A percentile compares a stretch with the other conserved stretches of the same genome.
These are phyloP conservation scores for Trichoplusia ni DNA, from an alignment of 1,140 invertebrate genomes.

Conservation along the genomic window DNA sequence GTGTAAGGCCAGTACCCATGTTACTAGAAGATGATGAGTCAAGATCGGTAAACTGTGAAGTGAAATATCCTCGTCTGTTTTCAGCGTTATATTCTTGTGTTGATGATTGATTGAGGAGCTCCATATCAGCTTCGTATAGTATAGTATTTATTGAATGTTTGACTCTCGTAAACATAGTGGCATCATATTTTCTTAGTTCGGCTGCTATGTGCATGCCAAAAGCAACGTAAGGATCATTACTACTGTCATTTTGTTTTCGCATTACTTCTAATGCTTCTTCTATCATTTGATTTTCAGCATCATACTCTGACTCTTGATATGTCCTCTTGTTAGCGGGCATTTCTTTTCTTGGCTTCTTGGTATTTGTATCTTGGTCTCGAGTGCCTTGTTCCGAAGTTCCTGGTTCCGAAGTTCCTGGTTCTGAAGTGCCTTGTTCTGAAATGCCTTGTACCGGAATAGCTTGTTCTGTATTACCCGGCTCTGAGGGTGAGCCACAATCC, in stretches of 20 bases:
- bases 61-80: constrained; percentile 12
- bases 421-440: constrained; percentile 11
- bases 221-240: constrained; percentile 20
- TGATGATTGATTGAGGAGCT: neutral
- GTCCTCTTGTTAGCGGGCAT: constrained; percentile 11
- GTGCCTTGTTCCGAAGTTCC: constrained; percentile 4
- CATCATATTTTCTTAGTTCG: constrained; percentile 23
- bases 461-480: constrained; percentile 19
- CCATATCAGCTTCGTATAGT: constrained; percentile 19
- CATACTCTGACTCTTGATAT: constrained; percentile 7
- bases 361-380: constrained; percentile 13
- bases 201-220: constrained; percentile 15
- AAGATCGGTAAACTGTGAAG: constrained; percentile 5
- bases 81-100: constrained; percentile 8
- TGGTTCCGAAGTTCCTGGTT: constrained; percentile 6
- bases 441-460: constrained; percentile 11
- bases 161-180: neutral
- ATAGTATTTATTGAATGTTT: constrained; percentile 19
- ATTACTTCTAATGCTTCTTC: constrained; percentile 22
- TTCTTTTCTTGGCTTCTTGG: constrained; percentile 9
- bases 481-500: constrained; percentile 11
- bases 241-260: neutral
- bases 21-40: constrained; percentile 18
- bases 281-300: constrained; percentile 15
- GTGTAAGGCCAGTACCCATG: constrained; percentile 2